phyloP scores from a whole-genome alignment of 2,888 invertebrate species.

The Gymnosoma rotundatum region DNA sequence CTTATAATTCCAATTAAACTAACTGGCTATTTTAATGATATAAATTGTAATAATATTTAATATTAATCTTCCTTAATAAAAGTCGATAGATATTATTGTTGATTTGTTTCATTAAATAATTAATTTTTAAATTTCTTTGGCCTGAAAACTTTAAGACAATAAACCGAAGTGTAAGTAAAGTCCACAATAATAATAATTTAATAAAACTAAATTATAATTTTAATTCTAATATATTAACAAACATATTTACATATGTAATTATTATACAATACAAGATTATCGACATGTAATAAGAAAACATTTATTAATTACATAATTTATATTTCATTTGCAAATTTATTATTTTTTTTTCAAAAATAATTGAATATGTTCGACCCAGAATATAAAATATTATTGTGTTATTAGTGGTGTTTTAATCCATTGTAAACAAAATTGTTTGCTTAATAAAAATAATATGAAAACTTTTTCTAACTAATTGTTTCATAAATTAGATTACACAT shows the following conservation, averaged over 20 bases:
- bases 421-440: neutral
- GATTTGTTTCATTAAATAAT: neutral
- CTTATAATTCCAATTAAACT: no score
- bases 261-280: neutral
- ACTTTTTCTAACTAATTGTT: conserved; percentile 42
- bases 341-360: conserved; percentile 9
- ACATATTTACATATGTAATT: neutral
- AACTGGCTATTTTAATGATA: no score
- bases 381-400: neutral
- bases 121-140: no score
- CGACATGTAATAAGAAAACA: neutral
- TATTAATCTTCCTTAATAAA: neutral
- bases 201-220: conserved; percentile 1
- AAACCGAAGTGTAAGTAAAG: no score
- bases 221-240: conserved; percentile 8
- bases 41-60: neutral
- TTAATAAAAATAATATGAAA: conserved; percentile 35
- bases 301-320: conserved; percentile 19
- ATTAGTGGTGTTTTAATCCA: neutral
- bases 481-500: conserved; percentile 38
- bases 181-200: conserved; percentile 9
- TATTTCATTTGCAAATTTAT: conserved; percentile 22
- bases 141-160: neutral
- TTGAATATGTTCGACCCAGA: conserved; percentile 2
- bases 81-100: neutral